Percentiles rank a stretch among this genome's conserved stretches.
Conservation (phyloP, 2,888 invertebrate species). For the Thera obeliscata region DNA sequence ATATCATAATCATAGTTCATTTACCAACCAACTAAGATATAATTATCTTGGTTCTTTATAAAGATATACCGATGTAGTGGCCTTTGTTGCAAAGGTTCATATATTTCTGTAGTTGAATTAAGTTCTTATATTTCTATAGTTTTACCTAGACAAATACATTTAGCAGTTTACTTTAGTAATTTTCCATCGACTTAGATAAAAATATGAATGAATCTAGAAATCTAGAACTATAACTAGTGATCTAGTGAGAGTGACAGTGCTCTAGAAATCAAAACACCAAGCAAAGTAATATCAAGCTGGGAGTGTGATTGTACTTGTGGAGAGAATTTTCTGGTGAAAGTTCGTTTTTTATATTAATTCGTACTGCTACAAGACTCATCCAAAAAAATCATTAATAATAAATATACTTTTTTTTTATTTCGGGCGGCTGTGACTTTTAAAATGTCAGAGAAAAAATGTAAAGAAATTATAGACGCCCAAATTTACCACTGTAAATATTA, state of each 20-base stretch:
- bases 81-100: no score
- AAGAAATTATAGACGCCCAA: neutral
- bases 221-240: conserved; percentile 28
- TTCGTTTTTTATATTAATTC: neutral
- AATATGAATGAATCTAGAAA: conserved; percentile 22
- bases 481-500: neutral
- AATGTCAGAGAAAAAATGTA: no score
- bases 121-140: no score
- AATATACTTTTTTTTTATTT: no score
- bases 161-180: neutral
- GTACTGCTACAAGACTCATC: neutral
- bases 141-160: neutral
- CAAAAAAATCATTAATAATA: neutral
- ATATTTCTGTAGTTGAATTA: no score
- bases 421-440: no score
- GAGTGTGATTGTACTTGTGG: conserved; percentile 44
- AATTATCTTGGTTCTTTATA: no score
- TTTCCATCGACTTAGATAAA: conserved; percentile 14
- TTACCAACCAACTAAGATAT: no score
- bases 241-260: conserved; percentile 49
- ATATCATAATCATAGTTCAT: no score
- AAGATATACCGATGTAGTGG: no score
- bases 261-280: conserved; percentile 60
- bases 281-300: conserved; percentile 61
- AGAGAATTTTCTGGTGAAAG: conserved; percentile 40